phyloP scores from a whole-genome alignment of 2,888 invertebrate species.

The Barypeithes pellucidus region DNA sequence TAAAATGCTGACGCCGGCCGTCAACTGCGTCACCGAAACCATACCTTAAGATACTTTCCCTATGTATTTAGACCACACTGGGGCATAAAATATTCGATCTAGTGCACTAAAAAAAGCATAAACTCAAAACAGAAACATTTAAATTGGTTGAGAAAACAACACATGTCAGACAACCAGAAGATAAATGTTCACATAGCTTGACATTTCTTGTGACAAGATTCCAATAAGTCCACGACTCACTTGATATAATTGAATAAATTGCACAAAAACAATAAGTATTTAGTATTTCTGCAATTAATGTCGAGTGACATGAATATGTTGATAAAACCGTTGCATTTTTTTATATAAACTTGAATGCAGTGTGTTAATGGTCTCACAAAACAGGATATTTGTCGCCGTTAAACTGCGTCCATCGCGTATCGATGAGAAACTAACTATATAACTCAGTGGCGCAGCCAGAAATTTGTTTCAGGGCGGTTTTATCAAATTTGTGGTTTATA shows the following conservation, averaged over 20 bases:
- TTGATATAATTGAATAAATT: slow-evolving; percentile 48
- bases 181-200: slow-evolving; percentile 41
- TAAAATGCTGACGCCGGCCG: no score
- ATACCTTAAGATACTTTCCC: no score
- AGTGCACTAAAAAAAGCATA: no score
- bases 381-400: slow-evolving; percentile 54
- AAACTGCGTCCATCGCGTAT: slow-evolving; percentile 38
- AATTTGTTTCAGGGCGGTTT: no score
- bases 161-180: slow-evolving; percentile 42
- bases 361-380: slow-evolving; percentile 52
- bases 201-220: slow-evolving; percentile 52
- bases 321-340: slow-evolving; percentile 52
- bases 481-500: no score
- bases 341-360: slow-evolving; percentile 35
- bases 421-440: slow-evolving; percentile 37
- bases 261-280: slow-evolving; percentile 51
- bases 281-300: slow-evolving; percentile 55
- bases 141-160: slow-evolving; percentile 48
- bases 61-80: no score
- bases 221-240: slow-evolving; percentile 48
- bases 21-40: no score
- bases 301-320: slow-evolving; percentile 54
- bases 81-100: no score
- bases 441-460: no score
- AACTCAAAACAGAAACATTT: slow-evolving; percentile 24